These are phyloP conservation scores for Plectrocnemia conspersa DNA, from an alignment of 1,140 invertebrate species.

Conservation along the genomic window DNA sequence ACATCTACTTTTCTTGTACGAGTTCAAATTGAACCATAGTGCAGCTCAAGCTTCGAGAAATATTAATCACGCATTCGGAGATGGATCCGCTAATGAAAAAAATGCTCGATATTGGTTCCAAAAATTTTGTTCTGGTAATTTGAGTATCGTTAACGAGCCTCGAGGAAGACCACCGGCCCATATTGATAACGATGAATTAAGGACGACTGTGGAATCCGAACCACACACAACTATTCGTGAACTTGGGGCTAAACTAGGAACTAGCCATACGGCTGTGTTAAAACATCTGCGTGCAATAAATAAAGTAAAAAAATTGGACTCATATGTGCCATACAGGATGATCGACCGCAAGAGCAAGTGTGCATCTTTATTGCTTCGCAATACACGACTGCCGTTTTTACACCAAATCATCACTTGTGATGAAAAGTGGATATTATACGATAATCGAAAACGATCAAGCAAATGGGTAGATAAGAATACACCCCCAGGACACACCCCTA, in stretches of 20 bases:
- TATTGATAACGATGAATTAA: slow-evolving; percentile 32
- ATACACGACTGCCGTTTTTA: neutral
- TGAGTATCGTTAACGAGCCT: slow-evolving; percentile 28
- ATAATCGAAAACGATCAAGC: neutral
- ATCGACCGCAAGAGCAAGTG: neutral
- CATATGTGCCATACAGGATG: neutral
- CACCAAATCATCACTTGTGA: neutral
- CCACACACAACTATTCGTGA: slow-evolving; percentile 7
- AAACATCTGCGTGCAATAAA: neutral
- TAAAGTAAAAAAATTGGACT: neutral
- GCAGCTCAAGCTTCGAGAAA: neutral
- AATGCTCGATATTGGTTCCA: slow-evolving; percentile 23
- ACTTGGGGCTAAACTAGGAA: neutral
- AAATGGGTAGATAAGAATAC: slow-evolving; percentile 2
- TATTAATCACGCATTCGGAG: slow-evolving; percentile 1
- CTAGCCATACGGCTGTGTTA: slow-evolving; percentile 2
- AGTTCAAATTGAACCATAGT: slow-evolving; percentile 5
- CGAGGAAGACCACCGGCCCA: slow-evolving; percentile 24
- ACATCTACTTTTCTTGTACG: neutral
- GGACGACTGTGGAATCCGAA: slow-evolving; percentile 32
- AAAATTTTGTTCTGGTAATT: slow-evolving; percentile 33
- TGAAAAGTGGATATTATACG: neutral
- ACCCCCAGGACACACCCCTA: too few relatives aligned
- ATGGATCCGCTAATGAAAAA: slow-evolving; percentile 16
- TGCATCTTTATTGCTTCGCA: neutral